Evolutionary conservation across 2,113 vertebrate genomes (phyloP).

Genomic region (Prochilodus magdalenae): DNA sequence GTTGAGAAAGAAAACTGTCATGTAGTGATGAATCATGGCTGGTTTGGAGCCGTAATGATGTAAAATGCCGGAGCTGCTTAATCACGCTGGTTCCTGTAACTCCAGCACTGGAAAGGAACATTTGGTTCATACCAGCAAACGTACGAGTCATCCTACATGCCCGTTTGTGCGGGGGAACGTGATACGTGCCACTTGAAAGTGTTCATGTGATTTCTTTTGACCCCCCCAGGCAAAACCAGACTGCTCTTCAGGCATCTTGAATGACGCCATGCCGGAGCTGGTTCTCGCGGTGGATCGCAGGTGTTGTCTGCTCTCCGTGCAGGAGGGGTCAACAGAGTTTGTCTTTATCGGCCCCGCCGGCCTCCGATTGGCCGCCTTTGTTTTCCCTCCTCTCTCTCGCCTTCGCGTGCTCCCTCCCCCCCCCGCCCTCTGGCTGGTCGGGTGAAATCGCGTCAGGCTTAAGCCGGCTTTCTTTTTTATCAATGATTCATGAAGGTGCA

Average conservation of each 20-base stretch:
- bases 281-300: constrained; percentile 6
- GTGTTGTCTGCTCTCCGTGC: constrained; percentile 36
- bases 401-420: background rate
- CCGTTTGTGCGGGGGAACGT: background rate
- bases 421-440: background rate
- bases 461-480: constrained; percentile 54
- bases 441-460: constrained; percentile 46
- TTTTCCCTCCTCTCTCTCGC: constrained; percentile 17
- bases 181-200: background rate
- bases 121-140: background rate
- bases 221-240: background rate
- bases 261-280: background rate
- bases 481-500: constrained; percentile 74
- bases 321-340: constrained; percentile 42
- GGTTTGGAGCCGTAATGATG: too few relatives aligned
- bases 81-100: too few relatives aligned
- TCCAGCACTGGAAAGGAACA: too few relatives aligned
- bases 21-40: too few relatives aligned
- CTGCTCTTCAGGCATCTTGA: background rate
- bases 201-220: background rate
- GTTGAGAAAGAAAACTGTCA: too few relatives aligned
- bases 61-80: too few relatives aligned
- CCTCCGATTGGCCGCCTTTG: constrained; percentile 38
- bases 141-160: background rate
- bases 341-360: constrained; percentile 17